A percentile compares a stretch with the other conserved stretches of the same genome.
These are phyloP conservation scores for Cenopis cana DNA, from an alignment of 2,888 invertebrate genomes.

Conservation along the genomic window DNA sequence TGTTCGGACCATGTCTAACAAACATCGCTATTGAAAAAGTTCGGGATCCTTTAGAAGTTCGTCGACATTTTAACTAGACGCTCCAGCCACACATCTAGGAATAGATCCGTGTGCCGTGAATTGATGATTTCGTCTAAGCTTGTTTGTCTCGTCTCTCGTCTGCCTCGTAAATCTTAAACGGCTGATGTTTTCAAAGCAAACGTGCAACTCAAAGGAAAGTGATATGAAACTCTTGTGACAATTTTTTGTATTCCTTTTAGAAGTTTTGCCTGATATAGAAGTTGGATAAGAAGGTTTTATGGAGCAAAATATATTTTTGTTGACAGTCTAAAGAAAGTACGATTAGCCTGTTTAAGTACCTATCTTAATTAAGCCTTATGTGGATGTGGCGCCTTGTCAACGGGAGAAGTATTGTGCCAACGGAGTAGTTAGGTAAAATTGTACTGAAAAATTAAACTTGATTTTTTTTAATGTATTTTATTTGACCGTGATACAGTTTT, in stretches of 20 bases:
- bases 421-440: no score
- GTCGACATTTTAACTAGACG: conserved; percentile 67
- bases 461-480: no score
- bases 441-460: not conserved
- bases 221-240: not conserved
- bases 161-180: conserved; percentile 40
- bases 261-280: not conserved
- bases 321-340: no score
- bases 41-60: conserved; percentile 64
- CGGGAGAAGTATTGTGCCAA: no score
- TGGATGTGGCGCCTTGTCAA: no score
- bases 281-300: no score
- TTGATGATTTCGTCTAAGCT: conserved; percentile 39
- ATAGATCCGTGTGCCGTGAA: conserved; percentile 56
- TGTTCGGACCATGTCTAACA: conserved; percentile 53
- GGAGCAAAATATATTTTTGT: no score
- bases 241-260: not conserved
- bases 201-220: not conserved
- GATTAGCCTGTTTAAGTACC: no score
- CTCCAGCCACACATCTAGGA: conserved; percentile 58
- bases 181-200: conserved; percentile 30
- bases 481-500: no score
- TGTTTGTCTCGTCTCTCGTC: conserved; percentile 41
- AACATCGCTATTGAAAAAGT: conserved; percentile 72
- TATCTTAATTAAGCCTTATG: no score